A percentile compares a stretch with the other conserved stretches of the same genome.
Conservation (phyloP, 2,797 vertebrate genomes). For the Novumbra hubbsi region DNA sequence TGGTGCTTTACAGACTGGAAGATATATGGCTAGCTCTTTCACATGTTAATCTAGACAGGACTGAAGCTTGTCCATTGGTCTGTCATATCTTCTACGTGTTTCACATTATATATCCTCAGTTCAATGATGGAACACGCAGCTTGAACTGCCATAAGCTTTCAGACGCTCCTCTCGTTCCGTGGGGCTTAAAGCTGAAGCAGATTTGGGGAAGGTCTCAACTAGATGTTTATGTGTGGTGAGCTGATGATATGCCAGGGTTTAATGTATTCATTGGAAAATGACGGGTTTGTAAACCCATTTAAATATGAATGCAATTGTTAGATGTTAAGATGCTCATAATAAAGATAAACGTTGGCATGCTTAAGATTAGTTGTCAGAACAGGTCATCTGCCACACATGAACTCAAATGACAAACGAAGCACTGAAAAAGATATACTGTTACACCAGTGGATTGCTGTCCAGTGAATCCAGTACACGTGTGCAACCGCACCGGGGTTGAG, state of each 20-base stretch:
- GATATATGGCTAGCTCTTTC: constrained; percentile 54
- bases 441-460: not conserved
- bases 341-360: no score
- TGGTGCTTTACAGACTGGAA: constrained; percentile 45
- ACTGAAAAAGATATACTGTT: not conserved
- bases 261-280: not conserved
- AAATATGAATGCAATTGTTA: not conserved
- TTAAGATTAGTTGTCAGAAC: not conserved
- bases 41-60: constrained; percentile 69
- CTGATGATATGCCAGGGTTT: constrained; percentile 15
- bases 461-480: not conserved
- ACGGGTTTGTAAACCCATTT: constrained; percentile 5
- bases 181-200: constrained; percentile 55
- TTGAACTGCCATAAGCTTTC: constrained; percentile 54
- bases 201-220: constrained; percentile 47
- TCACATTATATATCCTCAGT: constrained; percentile 58
- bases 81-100: constrained; percentile 57
- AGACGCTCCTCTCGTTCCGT: constrained; percentile 42
- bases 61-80: constrained; percentile 48
- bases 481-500: not conserved
- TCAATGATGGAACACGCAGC: constrained; percentile 50
- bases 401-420: not conserved
- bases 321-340: not conserved
- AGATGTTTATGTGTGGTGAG: not conserved
- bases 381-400: not conserved